Evolutionary conservation across 1,140 invertebrate species (phyloP).

Genomic region (Nymphalis io): DNA sequence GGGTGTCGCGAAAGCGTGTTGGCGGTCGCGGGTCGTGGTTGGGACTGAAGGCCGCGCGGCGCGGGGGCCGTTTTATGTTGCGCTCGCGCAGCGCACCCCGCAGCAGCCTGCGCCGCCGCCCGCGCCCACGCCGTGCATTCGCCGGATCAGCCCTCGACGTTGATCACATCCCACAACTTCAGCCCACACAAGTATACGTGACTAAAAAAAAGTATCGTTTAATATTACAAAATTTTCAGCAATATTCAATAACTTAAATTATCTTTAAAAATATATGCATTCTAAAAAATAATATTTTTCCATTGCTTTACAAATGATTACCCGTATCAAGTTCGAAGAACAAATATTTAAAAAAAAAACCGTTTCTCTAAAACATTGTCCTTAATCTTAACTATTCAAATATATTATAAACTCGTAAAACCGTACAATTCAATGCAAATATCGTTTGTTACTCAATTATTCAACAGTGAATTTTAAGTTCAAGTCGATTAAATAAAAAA

Average conservation of each 20-base stretch:
- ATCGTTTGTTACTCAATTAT: constrained; percentile 1
- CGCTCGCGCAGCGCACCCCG: constrained; percentile 63
- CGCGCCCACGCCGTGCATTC: constrained; percentile 27
- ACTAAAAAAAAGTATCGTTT: too few relatives aligned
- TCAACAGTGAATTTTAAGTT: neutral
- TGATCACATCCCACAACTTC: constrained; percentile 18
- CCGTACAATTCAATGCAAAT: constrained; percentile 7
- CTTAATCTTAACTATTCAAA: constrained; percentile 5
- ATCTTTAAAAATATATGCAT: too few relatives aligned
- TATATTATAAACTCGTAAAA: neutral
- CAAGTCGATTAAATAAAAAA: neutral
- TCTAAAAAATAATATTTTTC: too few relatives aligned
- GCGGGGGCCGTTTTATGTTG: constrained; percentile 70
- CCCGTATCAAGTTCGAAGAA: too few relatives aligned
- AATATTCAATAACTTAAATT: neutral
- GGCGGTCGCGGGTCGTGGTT: constrained; percentile 59
- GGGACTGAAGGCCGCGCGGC: constrained; percentile 74
- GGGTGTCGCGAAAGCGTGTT: constrained; percentile 65
- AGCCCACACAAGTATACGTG: neutral
- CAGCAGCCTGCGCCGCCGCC: constrained; percentile 27
- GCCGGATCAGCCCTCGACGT: constrained; percentile 25
- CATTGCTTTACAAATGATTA: too few relatives aligned
- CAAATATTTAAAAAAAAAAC: too few relatives aligned
- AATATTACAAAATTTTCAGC: neutral
- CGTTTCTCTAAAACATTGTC: neutral